Evolutionary conservation across 2,888 invertebrate genomes (phyloP), one percentile per base, ranked within the genome.

Genomic region (Miltochrista miniata): DNA sequence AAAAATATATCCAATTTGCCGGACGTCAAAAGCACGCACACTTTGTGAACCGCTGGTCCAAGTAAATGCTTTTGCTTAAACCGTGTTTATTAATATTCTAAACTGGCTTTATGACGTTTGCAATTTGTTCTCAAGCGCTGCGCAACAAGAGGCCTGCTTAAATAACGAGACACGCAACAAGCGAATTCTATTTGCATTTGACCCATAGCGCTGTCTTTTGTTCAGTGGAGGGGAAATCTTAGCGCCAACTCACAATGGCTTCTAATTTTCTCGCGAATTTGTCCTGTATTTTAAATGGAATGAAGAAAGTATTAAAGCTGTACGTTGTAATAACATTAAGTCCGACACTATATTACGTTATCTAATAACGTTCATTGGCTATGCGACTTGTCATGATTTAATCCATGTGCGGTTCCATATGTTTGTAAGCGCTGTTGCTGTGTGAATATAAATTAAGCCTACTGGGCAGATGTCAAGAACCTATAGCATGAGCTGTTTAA

Each of bases 101-200:
- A 85, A 82, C 80, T 78, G 77, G 75, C 79, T 81, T 76, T 81
- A 83, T 81, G 84, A 85, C 81, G 79, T 81, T 80, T 78, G 79
- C 80, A 78, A 87, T 85, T 87, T 83, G 86, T 84, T 84, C 76
- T 74, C 73, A 69, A 71, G 77, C 75, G 70, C 71, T 66, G 72
- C 71, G 75, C 76, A 76, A 77, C 82, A 74, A 81, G 83, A 80
- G 75, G 62, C 70, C 63, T 64, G 74, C 70, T 77, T 73, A 72
- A 81, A 79, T 72, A 76, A 73, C 70, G 71, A 74, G 76, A 76
- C 85, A 87, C 84, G 85, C 87, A 82, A 86, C 84, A 79, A 80
- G 81, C 81, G 76, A 81, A 81, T 80, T 79, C 73, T 83, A 88
- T 87, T 88, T 87, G 81, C 86, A 89, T 87, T 83, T 87, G 85